Evolutionary conservation across 2,888 invertebrate species (phyloP).

Genomic region (Rhorus exstirpatorius): DNA sequence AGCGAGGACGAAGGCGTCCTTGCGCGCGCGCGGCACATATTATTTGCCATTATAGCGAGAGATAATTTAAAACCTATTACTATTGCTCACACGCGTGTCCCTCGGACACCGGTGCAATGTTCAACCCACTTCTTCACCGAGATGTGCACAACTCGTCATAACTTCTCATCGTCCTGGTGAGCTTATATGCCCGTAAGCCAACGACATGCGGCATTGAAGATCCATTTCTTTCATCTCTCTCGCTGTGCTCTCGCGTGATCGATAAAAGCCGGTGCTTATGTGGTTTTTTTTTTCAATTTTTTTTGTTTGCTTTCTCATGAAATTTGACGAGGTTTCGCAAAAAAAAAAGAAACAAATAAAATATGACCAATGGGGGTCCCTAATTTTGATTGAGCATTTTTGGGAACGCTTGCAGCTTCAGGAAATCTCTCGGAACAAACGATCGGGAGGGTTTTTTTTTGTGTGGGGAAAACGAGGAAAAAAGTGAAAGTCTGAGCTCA

Average conservation of each 20-base stretch:
- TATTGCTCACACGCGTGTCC: constrained; percentile 78
- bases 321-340: no score
- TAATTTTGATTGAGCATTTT: no score
- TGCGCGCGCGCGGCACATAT: constrained; percentile 77
- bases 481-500: no score
- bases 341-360: no score
- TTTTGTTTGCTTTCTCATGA: no score
- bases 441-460: no score
- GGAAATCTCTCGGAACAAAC: no score
- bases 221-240: neutral
- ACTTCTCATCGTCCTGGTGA: constrained; percentile 13
- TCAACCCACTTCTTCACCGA: constrained; percentile 27
- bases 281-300: neutral
- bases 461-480: no score
- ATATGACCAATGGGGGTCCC: no score
- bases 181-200: neutral
- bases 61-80: constrained; percentile 86
- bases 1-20: constrained; percentile 57
- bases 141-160: constrained; percentile 6
- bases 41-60: constrained; percentile 84
- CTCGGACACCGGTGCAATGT: constrained; percentile 49
- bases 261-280: neutral
- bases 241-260: neutral
- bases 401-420: no score
- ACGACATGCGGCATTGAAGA: constrained; percentile 8